Evolutionary conservation across 1,140 invertebrate species (phyloP).

Genomic region (Leptinotarsa lineolata): DNA sequence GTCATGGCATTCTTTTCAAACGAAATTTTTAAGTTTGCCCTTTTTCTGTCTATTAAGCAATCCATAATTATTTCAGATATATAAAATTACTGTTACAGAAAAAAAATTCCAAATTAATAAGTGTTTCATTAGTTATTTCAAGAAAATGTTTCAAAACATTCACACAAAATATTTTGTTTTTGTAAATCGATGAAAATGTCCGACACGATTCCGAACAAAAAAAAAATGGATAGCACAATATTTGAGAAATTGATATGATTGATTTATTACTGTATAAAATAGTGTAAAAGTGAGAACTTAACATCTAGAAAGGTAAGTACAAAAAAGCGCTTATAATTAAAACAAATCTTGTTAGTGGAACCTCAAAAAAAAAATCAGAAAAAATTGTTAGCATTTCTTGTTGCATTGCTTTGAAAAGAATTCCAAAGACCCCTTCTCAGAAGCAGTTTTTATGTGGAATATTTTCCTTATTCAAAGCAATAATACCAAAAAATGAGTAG

Average conservation of each 20-base stretch:
- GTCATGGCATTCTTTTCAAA: too few relatives aligned
- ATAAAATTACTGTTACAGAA: too few relatives aligned
- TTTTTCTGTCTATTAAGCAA: too few relatives aligned
- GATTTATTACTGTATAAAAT: conserved; percentile 32
- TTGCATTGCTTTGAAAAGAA: not conserved
- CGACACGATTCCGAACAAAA: too few relatives aligned
- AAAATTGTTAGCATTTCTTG: not conserved
- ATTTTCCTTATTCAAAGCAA: not conserved
- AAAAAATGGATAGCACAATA: conserved; percentile 40
- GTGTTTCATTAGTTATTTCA: too few relatives aligned
- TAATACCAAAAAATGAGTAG: not conserved
- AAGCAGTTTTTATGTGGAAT: too few relatives aligned
- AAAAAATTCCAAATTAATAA: too few relatives aligned
- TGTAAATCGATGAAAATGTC: too few relatives aligned
- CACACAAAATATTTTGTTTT: too few relatives aligned
- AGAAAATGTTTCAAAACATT: too few relatives aligned
- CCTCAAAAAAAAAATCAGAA: not conserved
- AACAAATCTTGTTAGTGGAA: conserved; percentile 17
- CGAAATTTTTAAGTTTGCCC: too few relatives aligned
- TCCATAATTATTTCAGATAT: too few relatives aligned
- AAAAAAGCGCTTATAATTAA: conserved; percentile 32
- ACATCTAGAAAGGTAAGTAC: conserved; percentile 41
- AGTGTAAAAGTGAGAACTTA: conserved; percentile 27
- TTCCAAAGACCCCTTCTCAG: not conserved
- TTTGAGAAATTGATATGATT: conserved; percentile 44